Evolutionary conservation across 2,888 invertebrate species (phyloP).

Genomic region (Steinernema carpocapsae): DNA sequence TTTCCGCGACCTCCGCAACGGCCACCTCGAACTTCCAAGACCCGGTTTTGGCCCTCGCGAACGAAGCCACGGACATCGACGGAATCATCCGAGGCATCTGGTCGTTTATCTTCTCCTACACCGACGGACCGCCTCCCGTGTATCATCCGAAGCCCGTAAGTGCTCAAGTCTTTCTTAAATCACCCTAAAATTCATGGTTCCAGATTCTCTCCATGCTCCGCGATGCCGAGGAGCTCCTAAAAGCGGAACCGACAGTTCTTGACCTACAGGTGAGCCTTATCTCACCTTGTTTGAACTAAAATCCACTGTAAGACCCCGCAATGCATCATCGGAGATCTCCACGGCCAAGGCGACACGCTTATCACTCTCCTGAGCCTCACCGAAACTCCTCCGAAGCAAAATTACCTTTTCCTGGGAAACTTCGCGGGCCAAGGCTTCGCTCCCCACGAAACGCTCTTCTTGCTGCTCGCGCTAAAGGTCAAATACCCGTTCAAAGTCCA

Average conservation of each 20-base stretch:
- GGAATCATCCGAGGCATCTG: constrained; percentile 43
- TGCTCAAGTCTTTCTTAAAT: not conserved
- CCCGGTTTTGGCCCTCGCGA: not conserved
- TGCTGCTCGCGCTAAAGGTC: constrained; percentile 49
- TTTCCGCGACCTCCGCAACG: not conserved
- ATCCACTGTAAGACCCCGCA: constrained; percentile 43
- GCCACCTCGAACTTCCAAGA: not conserved
- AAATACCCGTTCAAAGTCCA: constrained; percentile 49
- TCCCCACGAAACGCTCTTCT: constrained; percentile 51
- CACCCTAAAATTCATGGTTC: not conserved
- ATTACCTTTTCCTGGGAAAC: constrained; percentile 52
- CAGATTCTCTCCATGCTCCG: constrained; percentile 39
- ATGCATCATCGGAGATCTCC: constrained; percentile 49
- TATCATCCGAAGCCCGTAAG: constrained; percentile 37
- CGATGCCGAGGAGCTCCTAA: constrained; percentile 36
- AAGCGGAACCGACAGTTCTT: constrained; percentile 40
- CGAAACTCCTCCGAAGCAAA: constrained; percentile 44
- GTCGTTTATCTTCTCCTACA: constrained; percentile 40
- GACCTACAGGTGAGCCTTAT: constrained; percentile 37
- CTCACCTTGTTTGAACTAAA: too few species aligned
- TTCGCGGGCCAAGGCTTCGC: constrained; percentile 53
- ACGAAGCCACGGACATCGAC: constrained; percentile 2
- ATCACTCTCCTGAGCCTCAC: constrained; percentile 45
- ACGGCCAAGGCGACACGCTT: constrained; percentile 55
- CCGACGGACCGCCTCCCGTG: constrained; percentile 35